These are phyloP conservation scores for Cordylochernes scorpioides DNA, from an alignment of 2,888 invertebrate genomes.

Conservation along the genomic window DNA sequence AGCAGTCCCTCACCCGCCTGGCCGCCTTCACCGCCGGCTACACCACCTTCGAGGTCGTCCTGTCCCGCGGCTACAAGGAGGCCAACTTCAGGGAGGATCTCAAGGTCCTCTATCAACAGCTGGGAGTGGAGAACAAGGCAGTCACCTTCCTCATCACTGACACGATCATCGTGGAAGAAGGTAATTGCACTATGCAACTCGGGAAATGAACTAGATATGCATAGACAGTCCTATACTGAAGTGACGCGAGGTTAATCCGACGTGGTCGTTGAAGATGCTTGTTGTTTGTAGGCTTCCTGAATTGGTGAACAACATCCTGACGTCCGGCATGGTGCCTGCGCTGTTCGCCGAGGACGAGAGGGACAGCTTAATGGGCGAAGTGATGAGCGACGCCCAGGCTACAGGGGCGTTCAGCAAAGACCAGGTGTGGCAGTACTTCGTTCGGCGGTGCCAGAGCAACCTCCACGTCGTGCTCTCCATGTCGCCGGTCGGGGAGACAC, in stretches of 20 bases:
- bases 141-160: slow-evolving; percentile 58
- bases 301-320: slow-evolving; percentile 66
- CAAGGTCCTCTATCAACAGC: slow-evolving; percentile 42
- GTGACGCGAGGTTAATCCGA: too few species aligned
- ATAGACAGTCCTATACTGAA: too few species aligned
- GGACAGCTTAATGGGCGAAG: slow-evolving; percentile 41
- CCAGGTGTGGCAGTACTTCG: slow-evolving; percentile 57
- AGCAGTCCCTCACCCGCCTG: slow-evolving; percentile 47
- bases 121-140: slow-evolving; percentile 49
- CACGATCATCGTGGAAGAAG: slow-evolving; percentile 35
- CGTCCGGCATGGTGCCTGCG: slow-evolving; percentile 61
- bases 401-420: slow-evolving; percentile 44
- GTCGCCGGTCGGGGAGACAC: slow-evolving; percentile 56
- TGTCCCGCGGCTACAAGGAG: slow-evolving; percentile 63
- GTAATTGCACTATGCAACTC: slow-evolving; percentile 12
- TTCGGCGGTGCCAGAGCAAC: slow-evolving; percentile 45
- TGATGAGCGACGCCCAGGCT: slow-evolving; percentile 42
- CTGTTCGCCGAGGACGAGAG: slow-evolving; percentile 67
- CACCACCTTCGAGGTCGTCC: slow-evolving; percentile 49
- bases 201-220: too few species aligned
- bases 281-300: slow-evolving; percentile 40
- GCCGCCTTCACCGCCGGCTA: slow-evolving; percentile 60
- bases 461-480: slow-evolving; percentile 68
- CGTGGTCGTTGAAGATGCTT: slow-evolving; percentile 19
- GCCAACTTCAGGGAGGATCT: slow-evolving; percentile 56